Conservation (phyloP, 2,113 vertebrate genomes). For the Spheniscus mendiculus region DNA sequence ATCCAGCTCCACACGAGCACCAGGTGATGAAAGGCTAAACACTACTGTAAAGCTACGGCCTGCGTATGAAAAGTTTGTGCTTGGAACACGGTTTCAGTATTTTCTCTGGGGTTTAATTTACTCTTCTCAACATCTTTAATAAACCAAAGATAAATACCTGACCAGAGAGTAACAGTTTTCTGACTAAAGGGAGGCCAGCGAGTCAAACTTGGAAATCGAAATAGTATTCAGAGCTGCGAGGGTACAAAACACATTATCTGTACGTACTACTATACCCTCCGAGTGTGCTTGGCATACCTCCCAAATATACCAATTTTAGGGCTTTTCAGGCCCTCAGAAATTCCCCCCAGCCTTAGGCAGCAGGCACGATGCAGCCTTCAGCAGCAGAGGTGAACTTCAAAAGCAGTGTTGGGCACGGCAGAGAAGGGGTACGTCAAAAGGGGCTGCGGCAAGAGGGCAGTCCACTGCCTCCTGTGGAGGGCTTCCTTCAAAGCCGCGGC, state of each 20-base stretch:
- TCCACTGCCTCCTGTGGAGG: fast-evolving
- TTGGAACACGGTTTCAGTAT: fast-evolving
- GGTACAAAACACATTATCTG: background rate
- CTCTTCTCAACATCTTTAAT: background rate
- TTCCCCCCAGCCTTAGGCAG: too few relatives aligned
- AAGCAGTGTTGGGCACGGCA: fast-evolving
- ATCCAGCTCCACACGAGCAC: background rate
- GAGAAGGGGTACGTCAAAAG: too few relatives aligned
- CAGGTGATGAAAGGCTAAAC: background rate
- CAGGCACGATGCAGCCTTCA: background rate
- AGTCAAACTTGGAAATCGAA: background rate
- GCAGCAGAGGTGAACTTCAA: too few relatives aligned
- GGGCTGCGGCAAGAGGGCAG: background rate
- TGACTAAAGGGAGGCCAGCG: fast-evolving
- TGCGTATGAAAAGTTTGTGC: fast-evolving
- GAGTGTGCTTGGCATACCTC: background rate
- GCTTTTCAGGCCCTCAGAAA: background rate
- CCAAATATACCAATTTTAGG: background rate
- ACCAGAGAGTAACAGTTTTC: background rate
- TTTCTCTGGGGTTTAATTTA: background rate
- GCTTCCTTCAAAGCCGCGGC: background rate
- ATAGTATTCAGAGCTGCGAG: background rate
- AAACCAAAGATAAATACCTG: background rate
- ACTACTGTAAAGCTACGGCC: background rate
- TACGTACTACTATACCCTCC: fast-evolving